A percentile compares a stretch with the other conserved stretches of the same genome.
These are phyloP conservation scores for Noctilio leporinus DNA, from an alignment of 2,113 vertebrate species.

Conservation along the genomic window DNA sequence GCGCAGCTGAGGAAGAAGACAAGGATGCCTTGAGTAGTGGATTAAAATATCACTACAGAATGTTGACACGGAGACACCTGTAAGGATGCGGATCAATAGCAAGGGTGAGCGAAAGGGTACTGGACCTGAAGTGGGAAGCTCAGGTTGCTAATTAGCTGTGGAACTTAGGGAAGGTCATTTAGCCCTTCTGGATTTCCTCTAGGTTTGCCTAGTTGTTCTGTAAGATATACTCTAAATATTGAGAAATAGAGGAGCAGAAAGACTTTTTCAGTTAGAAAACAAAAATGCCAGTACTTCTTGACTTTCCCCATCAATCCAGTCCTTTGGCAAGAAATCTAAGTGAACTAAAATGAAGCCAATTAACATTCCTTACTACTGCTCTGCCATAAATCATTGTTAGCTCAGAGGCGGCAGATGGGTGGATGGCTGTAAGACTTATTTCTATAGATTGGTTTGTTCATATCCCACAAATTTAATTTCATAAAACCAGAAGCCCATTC, in stretches of 20 bases:
- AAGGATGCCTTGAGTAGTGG: not conserved
- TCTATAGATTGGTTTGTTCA: not conserved
- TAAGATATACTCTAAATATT: not conserved
- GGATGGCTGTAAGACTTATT: not conserved
- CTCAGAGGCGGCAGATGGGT: not conserved
- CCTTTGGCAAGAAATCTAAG: not conserved
- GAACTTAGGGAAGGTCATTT: not conserved
- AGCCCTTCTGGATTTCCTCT: not conserved
- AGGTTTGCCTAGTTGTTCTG: not conserved
- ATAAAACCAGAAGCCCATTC: not conserved
- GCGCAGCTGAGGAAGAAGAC: not conserved
- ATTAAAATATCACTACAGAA: not conserved
- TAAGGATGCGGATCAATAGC: not conserved
- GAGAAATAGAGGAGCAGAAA: not conserved
- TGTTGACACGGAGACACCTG: not conserved
- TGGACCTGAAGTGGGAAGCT: not conserved
- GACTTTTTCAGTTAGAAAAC: not conserved
- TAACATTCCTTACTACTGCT: slow-evolving; percentile 13
- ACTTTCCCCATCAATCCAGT: not conserved
- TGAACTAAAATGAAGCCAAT: not conserved
- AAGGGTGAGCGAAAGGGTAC: not conserved
- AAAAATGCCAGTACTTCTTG: not conserved
- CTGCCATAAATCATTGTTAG: not conserved
- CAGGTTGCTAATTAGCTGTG: too few species aligned
- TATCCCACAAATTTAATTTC: not conserved